Evolutionary conservation across 1,140 invertebrate species (phyloP), one percentile per base, ranked within the genome.

Genomic region (Diplogasteroides magnus): DNA sequence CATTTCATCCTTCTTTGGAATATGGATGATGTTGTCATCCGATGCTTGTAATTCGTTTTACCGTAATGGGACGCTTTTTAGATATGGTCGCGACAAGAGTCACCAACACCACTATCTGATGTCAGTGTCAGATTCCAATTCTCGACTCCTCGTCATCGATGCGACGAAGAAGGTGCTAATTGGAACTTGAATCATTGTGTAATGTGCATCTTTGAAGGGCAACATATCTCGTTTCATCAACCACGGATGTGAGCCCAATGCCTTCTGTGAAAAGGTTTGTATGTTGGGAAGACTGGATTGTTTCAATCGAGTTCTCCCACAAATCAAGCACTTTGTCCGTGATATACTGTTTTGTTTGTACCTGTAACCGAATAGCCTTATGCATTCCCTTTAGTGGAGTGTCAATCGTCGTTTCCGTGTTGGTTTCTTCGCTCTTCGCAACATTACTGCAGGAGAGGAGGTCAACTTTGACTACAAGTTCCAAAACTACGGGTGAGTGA

Each of bases 141-240:
- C 6, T 19, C 6, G 19, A 48, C 37, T 19, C 6, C 19, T 48
- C 37, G 19, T 48, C 6, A 48, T 48, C 37, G 37, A 48, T 19
- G 37, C 37, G 6, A 48, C 37, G 6, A 48, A 48, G 19, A 48
- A 6, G 37, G 37, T 48, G 6, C 6, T 6, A 11, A 48, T 48
- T 48, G 37, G 19, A 48, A 11, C 37, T 48, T 19, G 37, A 48
- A 48, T 48, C 37, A 48, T 48, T 48, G 37, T 11, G 37, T 48
- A n/a, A n/a, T n/a, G n/a, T n/a, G n/a, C n/a, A n/a, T n/a, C n/a
- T n/a, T n/a, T n/a, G n/a, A n/a, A n/a, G n/a, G n/a, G n/a, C n/a
- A n/a, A n/a, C n/a, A n/a, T n/a, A n/a, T n/a, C n/a, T n/a, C n/a
- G 94, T 0, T 98, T 98, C 84, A 97, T 98, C 68, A 98, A 98